Percentiles rank a stretch among this genome's conserved stretches.
These are phyloP conservation scores for Entomyzon cyanotis DNA, from an alignment of 2,113 vertebrate species.

Conservation along the genomic window DNA sequence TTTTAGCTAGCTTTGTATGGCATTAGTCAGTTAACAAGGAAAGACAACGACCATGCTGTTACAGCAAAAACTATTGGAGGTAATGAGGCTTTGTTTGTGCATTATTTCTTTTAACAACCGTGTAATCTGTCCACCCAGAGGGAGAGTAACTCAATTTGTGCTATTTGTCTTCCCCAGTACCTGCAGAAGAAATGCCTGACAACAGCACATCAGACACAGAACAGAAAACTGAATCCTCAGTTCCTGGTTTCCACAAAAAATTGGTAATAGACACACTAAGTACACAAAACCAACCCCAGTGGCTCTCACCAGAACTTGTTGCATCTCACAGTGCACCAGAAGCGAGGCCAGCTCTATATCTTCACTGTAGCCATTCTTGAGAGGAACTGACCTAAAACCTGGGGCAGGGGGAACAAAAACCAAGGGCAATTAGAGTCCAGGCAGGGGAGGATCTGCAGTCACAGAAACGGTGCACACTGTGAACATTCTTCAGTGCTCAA, in stretches of 20 bases:
- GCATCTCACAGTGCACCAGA: slow-evolving; percentile 85
- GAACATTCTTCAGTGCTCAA: not conserved
- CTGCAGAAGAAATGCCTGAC: not conserved
- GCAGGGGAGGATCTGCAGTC: not conserved
- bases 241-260: not conserved
- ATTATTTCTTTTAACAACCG: slow-evolving; percentile 10
- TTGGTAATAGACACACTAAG: not conserved
- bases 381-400: slow-evolving; percentile 92
- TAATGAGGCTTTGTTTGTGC: not conserved
- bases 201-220: not conserved
- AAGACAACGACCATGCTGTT: not conserved
- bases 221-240: not conserved
- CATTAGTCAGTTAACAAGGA: not conserved
- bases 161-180: not conserved
- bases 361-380: slow-evolving; percentile 93
- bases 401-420: not conserved
- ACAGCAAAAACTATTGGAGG: not conserved
- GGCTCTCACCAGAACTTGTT: slow-evolving; percentile 85
- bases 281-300: not conserved
- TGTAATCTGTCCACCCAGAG: not conserved
- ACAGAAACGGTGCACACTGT: not conserved
- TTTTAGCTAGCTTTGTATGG: not conserved
- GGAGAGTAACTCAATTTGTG: not conserved
- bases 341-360: slow-evolving; percentile 90
- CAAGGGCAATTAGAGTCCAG: not conserved